Conservation (phyloP, 1,140 invertebrate genomes). For the Cyclargus thomasi region DNA sequence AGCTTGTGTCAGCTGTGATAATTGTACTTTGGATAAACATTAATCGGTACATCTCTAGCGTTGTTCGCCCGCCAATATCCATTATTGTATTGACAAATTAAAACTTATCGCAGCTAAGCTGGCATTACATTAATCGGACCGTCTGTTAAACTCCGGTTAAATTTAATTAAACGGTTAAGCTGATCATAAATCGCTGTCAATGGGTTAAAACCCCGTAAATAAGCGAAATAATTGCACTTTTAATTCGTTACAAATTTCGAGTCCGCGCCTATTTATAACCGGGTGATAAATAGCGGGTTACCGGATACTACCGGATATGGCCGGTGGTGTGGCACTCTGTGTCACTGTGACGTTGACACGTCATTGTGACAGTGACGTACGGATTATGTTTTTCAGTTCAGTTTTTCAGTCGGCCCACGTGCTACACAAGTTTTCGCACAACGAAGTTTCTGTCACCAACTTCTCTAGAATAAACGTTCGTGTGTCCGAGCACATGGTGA, state of each 20-base stretch:
- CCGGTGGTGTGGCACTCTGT: not conserved
- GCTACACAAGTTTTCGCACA: too few species aligned
- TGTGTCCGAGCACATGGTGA: too few species aligned
- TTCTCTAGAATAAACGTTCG: too few species aligned
- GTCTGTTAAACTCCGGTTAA: not conserved
- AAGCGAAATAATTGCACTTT: not conserved
- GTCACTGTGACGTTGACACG: not conserved
- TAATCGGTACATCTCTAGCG: too few species aligned
- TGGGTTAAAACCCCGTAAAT: not conserved
- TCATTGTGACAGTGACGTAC: not conserved
- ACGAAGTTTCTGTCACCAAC: too few species aligned
- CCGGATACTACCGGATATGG: not conserved
- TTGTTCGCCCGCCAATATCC: not conserved
- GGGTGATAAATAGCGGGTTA: not conserved
- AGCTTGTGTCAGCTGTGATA: too few species aligned
- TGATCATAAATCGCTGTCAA: not conserved
- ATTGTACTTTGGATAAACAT: too few species aligned
- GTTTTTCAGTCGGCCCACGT: too few species aligned
- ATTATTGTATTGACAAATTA: not conserved
- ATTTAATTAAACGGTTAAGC: not conserved
- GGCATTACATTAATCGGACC: not conserved
- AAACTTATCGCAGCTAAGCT: not conserved
- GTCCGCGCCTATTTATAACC: not conserved
- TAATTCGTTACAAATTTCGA: not conserved
- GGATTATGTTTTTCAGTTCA: too few species aligned